These are phyloP conservation scores for Drosophila trapezifrons DNA, from an alignment of 1,140 invertebrate genomes.

Conservation along the genomic window DNA sequence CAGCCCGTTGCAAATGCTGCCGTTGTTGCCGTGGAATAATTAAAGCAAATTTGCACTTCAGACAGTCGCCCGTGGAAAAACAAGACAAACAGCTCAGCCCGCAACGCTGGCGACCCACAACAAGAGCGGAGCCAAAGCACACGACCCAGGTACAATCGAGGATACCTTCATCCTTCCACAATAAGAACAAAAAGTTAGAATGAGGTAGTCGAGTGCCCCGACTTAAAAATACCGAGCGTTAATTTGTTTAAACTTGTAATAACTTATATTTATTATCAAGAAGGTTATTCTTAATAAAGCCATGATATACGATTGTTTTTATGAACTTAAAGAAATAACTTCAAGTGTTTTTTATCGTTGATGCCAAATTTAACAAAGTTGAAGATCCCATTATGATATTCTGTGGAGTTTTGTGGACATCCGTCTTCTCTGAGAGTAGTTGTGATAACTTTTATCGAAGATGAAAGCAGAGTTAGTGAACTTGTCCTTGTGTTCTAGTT, in stretches of 20 bases:
- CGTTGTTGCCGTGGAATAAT: slow-evolving; percentile 76
- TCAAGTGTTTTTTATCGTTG: neutral
- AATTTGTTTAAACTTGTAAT: no score
- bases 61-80: slow-evolving; percentile 73
- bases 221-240: neutral
- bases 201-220: neutral
- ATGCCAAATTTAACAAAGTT: no score
- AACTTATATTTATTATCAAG: no score
- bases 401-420: neutral
- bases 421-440: neutral
- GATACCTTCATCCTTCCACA: slow-evolving; percentile 27
- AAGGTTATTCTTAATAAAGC: neutral
- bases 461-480: no score
- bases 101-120: slow-evolving; percentile 71
- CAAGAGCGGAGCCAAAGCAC: slow-evolving; percentile 50
- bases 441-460: neutral
- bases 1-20: slow-evolving; percentile 59
- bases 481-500: neutral
- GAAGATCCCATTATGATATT: no score
- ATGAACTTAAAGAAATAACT: neutral
- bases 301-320: neutral
- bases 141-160: slow-evolving; percentile 35
- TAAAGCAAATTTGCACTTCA: slow-evolving; percentile 84
- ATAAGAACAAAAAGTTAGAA: slow-evolving; percentile 21
- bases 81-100: slow-evolving; percentile 60